Base-by-base conservation (phyloP, 2,888 invertebrate species). In the Microplitis manilae region DNA sequence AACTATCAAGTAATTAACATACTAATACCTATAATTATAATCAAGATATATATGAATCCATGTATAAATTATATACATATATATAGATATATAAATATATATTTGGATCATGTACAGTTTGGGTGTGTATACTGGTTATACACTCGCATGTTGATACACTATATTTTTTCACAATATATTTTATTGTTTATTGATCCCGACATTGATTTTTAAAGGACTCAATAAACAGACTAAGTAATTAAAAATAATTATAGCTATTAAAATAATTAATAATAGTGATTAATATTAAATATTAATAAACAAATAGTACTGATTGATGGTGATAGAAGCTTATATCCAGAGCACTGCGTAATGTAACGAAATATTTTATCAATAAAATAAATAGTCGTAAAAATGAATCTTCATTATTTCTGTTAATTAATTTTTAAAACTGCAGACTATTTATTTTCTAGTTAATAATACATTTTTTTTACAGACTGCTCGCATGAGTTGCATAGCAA, bases 161-260 rank as follows among this genome's bases (percentile, higher is more conserved):
- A 82, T 82, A 82, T 82, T 82, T 82, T 82, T 81, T 79, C 82
- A 82, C 81, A 76, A 79, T 81, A 79, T 81, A 80, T 79, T 81
- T 81, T 79, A 81, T 78, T 82, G 79, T 81, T 82, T 79, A 77
- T 65, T 72, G 64, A 64, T 61, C n/a, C 64, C 39, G 39, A 40
- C 20, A 65, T 50, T 50, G 50, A 50, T 50, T 50, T 50, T 13
- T 9, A 8, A 50, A 13, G 50, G 20, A 62, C 15, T 62, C 62
- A 20, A 62, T 62, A 62, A 62, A 7, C 7, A 8, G n/a, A 62
- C 17, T 62, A 15, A 62, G 20, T 62, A 62, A 62, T 20, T 62
- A 62, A 7, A 62, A 62, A 17, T 62, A 62, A 8, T 62, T 6
- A 7, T 62, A 62, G 15, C 20, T 62, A 62, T 62, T 62, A 20